A percentile compares a stretch with the other conserved stretches of the same genome.
Conservation (phyloP, 2,888 invertebrate species). For the Epicampocera succincta region DNA sequence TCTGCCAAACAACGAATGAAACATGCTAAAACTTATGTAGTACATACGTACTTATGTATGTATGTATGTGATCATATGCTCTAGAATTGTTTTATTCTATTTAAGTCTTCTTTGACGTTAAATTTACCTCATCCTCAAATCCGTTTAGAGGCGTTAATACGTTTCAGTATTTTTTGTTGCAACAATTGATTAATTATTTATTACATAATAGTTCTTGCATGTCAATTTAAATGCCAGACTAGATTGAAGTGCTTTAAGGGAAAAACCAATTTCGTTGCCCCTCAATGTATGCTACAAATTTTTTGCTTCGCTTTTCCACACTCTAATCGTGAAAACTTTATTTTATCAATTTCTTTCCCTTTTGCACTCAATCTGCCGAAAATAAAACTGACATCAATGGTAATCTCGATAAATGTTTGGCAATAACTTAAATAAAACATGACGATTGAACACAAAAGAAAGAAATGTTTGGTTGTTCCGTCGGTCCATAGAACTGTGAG, state of each 20-base stretch:
- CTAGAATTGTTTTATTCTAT: too few relatives aligned
- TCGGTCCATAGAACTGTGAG: background rate
- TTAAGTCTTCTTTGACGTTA: too few relatives aligned
- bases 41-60: too few relatives aligned
- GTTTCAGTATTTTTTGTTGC: background rate
- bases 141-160: slow-evolving; percentile 3
- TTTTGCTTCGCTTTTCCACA: slow-evolving; percentile 13
- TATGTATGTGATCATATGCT: too few relatives aligned
- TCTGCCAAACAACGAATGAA: too few relatives aligned
- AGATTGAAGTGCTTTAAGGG: background rate
- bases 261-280: too few relatives aligned
- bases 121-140: slow-evolving; percentile 4
- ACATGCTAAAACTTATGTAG: too few relatives aligned
- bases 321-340: slow-evolving; percentile 18
- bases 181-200: slow-evolving; percentile 36
- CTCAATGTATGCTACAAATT: slow-evolving; percentile 40
- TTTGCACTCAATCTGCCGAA: slow-evolving; percentile 26
- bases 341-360: slow-evolving; percentile 29
- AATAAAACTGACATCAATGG: slow-evolving; percentile 61
- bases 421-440: slow-evolving; percentile 66
- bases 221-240: slow-evolving; percentile 31
- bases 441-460: slow-evolving; percentile 58
- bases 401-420: slow-evolving; percentile 68
- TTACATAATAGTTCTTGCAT: slow-evolving; percentile 19
- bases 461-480: background rate